A percentile compares a stretch with the other conserved stretches of the same genome.
These are phyloP conservation scores for Synanceia verrucosa DNA, from an alignment of 2,797 vertebrate species.

Conservation along the genomic window DNA sequence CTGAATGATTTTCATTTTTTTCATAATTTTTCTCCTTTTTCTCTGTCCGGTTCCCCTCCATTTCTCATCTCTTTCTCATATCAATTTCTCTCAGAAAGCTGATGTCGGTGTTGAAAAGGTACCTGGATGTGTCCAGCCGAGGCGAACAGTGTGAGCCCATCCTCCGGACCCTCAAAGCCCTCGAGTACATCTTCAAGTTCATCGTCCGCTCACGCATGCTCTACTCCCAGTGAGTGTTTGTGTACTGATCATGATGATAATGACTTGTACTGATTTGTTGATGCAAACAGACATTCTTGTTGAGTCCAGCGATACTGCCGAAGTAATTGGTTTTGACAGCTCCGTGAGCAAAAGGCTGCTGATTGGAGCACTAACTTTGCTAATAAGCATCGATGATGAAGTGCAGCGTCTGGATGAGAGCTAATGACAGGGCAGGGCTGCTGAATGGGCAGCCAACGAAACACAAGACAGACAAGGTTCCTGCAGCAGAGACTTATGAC, in stretches of 20 bases:
- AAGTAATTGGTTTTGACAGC: constrained; percentile 58
- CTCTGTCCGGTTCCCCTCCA: neutral
- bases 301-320: constrained; percentile 13
- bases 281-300: constrained; percentile 17
- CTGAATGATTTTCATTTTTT: constrained; percentile 24
- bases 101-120: constrained; percentile 95
- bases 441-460: constrained; percentile 54
- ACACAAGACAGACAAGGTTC: constrained; percentile 27
- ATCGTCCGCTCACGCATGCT: constrained; percentile 97
- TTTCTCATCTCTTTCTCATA: neutral
- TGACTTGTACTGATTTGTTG: constrained; percentile 5
- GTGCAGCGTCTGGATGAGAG: constrained; percentile 57
- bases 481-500: constrained; percentile 53
- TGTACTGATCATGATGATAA: constrained; percentile 7
- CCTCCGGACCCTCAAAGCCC: constrained; percentile 94
- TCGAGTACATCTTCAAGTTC: constrained; percentile 99
- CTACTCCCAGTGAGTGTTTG: constrained; percentile 94
- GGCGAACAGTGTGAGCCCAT: constrained; percentile 96
- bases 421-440: constrained; percentile 52
- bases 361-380: constrained; percentile 69
- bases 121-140: constrained; percentile 93
- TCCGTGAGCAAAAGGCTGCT: constrained; percentile 55
- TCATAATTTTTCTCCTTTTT: neutral
- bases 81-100: constrained; percentile 86
- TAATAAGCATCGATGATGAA: constrained; percentile 78